A percentile compares a stretch with the other conserved stretches of the same genome.
Conservation (phyloP, 1,140 invertebrate species). For the Bilobella aurantiaca region DNA sequence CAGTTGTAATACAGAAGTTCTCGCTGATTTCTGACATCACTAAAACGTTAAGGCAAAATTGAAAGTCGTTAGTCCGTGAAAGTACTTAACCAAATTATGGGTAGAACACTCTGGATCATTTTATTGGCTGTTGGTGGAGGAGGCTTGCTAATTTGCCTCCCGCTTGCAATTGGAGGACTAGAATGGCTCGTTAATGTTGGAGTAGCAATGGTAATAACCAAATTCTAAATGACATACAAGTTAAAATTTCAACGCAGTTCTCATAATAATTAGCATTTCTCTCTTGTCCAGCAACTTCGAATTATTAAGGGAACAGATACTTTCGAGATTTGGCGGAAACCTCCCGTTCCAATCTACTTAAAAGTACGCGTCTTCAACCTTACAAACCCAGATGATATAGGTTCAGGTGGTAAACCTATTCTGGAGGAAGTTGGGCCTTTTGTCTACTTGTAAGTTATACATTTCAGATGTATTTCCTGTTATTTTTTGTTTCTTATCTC, state of each 20-base stretch:
- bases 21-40: no score
- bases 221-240: neutral
- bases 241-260: neutral
- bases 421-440: constrained; percentile 13
- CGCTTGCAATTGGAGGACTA: neutral
- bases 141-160: neutral
- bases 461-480: neutral
- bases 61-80: neutral
- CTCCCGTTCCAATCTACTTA: constrained; percentile 8
- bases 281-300: constrained; percentile 11
- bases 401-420: constrained; percentile 11
- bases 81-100: neutral
- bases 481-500: neutral
- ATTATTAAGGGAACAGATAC: constrained; percentile 15
- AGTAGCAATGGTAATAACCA: neutral
- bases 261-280: neutral
- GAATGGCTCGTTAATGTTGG: neutral
- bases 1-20: neutral
- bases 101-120: neutral
- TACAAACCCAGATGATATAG: constrained; percentile 18
- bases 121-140: neutral
- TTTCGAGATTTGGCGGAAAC: constrained; percentile 12
- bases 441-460: constrained; percentile 9
- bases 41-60: neutral
- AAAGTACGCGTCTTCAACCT: constrained; percentile 27